phyloP scores from a whole-genome alignment of 2,113 vertebrate genomes.

The Tyrannus savana region DNA sequence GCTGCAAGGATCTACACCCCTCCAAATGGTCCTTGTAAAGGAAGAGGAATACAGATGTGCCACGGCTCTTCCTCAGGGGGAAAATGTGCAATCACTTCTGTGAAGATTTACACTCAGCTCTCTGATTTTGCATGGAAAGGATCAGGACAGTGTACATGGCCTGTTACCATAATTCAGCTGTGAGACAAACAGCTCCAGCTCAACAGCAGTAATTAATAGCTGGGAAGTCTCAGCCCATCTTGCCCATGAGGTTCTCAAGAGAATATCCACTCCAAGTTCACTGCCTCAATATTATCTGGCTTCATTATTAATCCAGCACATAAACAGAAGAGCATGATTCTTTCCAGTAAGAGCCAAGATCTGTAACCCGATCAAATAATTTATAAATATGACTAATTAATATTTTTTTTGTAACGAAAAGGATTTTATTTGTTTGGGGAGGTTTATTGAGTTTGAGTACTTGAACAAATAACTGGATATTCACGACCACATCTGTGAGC shows the following conservation, averaged over 20 bases:
- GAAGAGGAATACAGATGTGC: background rate
- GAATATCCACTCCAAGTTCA: background rate
- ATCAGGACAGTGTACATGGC: background rate
- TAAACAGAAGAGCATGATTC: background rate
- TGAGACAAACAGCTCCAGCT: constrained; percentile 10
- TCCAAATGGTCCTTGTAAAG: background rate
- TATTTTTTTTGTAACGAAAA: background rate
- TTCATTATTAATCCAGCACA: background rate
- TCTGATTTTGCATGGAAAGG: background rate
- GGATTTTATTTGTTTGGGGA: background rate
- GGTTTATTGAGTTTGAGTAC: background rate
- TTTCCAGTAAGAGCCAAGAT: background rate
- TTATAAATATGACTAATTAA: background rate
- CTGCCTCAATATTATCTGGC: background rate
- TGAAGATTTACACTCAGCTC: background rate
- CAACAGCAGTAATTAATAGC: constrained; percentile 24
- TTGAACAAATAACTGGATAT: constrained; percentile 31
- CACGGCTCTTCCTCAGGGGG: background rate
- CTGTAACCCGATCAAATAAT: background rate
- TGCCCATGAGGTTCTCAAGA: constrained; percentile 25
- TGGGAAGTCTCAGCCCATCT: constrained; percentile 19
- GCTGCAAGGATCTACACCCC: background rate
- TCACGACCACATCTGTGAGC: constrained; percentile 14
- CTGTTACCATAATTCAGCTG: background rate
- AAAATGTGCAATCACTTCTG: background rate